Evolutionary conservation across 1,140 invertebrate genomes (phyloP).

Genomic region (Leucophenga varia): DNA sequence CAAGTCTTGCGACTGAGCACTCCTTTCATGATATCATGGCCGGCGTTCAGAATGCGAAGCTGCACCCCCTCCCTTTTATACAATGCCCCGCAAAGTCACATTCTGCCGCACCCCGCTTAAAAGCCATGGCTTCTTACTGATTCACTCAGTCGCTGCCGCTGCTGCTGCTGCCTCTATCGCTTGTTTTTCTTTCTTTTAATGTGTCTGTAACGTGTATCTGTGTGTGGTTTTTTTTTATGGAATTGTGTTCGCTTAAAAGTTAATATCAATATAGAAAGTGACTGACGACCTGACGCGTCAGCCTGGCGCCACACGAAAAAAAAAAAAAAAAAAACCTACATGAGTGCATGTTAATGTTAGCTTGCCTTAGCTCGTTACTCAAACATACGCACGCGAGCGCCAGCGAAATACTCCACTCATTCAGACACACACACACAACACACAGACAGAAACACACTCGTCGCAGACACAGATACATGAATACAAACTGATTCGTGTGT

Average conservation of each 20-base stretch:
- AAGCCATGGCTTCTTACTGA: slow-evolving; percentile 4
- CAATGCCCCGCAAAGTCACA: neutral
- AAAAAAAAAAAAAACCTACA: no score
- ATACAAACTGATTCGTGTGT: slow-evolving; percentile 16
- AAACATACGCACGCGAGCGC: slow-evolving; percentile 36
- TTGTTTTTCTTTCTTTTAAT: slow-evolving; percentile 53
- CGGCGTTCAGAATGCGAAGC: no score
- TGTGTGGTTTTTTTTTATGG: slow-evolving; percentile 51
- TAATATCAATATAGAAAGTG: slow-evolving; percentile 54
- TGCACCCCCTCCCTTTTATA: neutral
- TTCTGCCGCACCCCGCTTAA: slow-evolving; percentile 2
- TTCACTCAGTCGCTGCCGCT: neutral
- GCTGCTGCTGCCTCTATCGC: slow-evolving; percentile 3
- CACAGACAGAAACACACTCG: neutral
- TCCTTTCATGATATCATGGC: no score
- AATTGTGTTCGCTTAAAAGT: slow-evolving; percentile 54
- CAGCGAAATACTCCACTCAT: slow-evolving; percentile 15
- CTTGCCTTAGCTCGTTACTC: slow-evolving; percentile 24
- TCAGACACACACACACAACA: neutral
- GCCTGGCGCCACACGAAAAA: slow-evolving; percentile 45
- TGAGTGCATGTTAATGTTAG: no score
- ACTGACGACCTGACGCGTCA: slow-evolving; percentile 52
- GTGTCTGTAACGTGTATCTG: no score
- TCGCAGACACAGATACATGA: neutral
- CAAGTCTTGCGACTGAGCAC: no score